Percentiles rank a stretch among this genome's conserved stretches.
These are phyloP conservation scores for Aporophyla nigra DNA, from an alignment of 2,888 invertebrate species.

Conservation along the genomic window DNA sequence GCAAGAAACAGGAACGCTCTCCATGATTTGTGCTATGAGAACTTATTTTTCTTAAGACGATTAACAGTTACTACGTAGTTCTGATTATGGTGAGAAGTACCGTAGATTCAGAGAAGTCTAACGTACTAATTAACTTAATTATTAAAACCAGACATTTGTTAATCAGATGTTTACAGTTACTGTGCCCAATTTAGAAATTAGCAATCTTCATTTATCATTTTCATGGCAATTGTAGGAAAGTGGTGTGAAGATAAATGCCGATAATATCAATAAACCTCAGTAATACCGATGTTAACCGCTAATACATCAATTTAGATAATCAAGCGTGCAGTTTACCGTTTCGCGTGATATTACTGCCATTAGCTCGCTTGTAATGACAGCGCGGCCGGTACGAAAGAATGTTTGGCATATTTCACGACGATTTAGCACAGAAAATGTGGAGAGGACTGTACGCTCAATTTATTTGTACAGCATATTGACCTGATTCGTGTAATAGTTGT, in stretches of 20 bases:
- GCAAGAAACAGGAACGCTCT: slow-evolving; percentile 42
- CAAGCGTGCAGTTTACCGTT: slow-evolving; percentile 56
- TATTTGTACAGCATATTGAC: slow-evolving; percentile 56
- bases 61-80: slow-evolving; percentile 28
- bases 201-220: slow-evolving; percentile 7
- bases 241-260: slow-evolving; percentile 24
- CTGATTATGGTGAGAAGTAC: slow-evolving; percentile 26
- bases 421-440: slow-evolving; percentile 52
- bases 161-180: not conserved
- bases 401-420: slow-evolving; percentile 62
- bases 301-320: slow-evolving; percentile 53
- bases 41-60: slow-evolving; percentile 52
- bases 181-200: slow-evolving; percentile 7
- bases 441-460: slow-evolving; percentile 41
- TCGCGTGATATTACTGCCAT: slow-evolving; percentile 53
- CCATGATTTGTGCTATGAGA: slow-evolving; percentile 61
- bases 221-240: slow-evolving; percentile 26
- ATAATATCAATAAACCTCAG: slow-evolving; percentile 54
- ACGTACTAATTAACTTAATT: slow-evolving; percentile 32
- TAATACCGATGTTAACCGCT: slow-evolving; percentile 32
- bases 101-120: slow-evolving; percentile 40
- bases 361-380: slow-evolving; percentile 50
- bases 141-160: slow-evolving; percentile 1
- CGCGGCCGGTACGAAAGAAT: slow-evolving; percentile 26
- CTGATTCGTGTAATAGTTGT: slow-evolving; percentile 57